Evolutionary conservation across 2,797 vertebrate species (phyloP), one percentile per base, ranked within the genome.

Genomic region (Gallirallus australis): DNA sequence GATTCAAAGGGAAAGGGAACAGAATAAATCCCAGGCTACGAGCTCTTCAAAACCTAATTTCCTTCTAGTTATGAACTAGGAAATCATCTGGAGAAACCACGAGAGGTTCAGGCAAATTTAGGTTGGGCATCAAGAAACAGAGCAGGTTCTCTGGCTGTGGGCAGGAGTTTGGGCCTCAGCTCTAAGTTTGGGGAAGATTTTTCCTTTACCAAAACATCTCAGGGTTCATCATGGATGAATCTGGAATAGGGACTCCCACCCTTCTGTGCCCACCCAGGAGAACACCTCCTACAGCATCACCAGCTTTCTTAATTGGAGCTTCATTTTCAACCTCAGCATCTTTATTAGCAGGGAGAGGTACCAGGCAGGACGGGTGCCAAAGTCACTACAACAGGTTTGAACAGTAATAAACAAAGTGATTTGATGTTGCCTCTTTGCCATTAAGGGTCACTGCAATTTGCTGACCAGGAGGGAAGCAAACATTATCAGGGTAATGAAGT

Each of bases 141-240:
- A 53, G 89, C 30, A 6, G 37, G 47, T 20, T 50, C 78, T 57
- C n/a, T 21, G n/a, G 20, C 64, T 16, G 14, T 0, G 52, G 19
- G 27, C 18, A 35, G 12, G 39, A 39, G 59, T 9, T 25, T 37
- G 45, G 48, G 37, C 31, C n/a, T 72, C 54, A 25, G 31, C 53
- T 54, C 61, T 4, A 1, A 35, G 35, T 33, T 6, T 3, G 18
- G 23, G 33, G 60, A 53, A 56, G 8, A 3, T 2, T 31, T 48
- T 86, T 16, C 61, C 59, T 53, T 40, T 4, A 0, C 14, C 20
- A 13, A 69, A 72, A 13, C 5, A 23, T 2, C 45, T 25, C 40
- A 6, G n/a, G 11, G 2, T 28, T 59, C 15, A 1, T 1, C 54
- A 7, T 0, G 0, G 35, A 3, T 5, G 23, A n/a, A 15, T 4